These are phyloP conservation scores for Agonopterix subpropinquella DNA, from an alignment of 2,888 invertebrate genomes.

Conservation along the genomic window DNA sequence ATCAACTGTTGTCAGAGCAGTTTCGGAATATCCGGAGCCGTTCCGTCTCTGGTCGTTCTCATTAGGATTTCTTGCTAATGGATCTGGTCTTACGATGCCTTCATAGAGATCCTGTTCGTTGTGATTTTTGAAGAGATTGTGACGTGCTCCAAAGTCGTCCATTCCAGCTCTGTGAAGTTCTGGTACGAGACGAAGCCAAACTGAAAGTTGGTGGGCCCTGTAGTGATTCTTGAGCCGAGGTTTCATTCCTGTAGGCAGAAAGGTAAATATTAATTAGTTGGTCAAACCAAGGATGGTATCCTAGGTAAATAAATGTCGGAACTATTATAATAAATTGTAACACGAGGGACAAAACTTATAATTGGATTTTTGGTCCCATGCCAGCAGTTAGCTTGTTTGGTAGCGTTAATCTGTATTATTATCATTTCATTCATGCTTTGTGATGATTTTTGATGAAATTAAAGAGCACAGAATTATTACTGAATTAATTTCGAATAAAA, in stretches of 20 bases:
- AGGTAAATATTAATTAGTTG: neutral
- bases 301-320: neutral
- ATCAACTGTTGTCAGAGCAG: constrained; percentile 81
- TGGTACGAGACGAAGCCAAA: constrained; percentile 95
- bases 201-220: constrained; percentile 94
- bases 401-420: no score
- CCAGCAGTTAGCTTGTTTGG: constrained; percentile 1
- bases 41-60: constrained; percentile 77
- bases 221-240: constrained; percentile 95
- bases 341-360: constrained; percentile 7
- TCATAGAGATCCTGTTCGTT: constrained; percentile 93
- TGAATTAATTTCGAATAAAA: no score
- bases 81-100: constrained; percentile 90
- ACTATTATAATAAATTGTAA: neutral
- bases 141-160: constrained; percentile 90
- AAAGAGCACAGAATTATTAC: no score
- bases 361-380: constrained; percentile 5
- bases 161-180: constrained; percentile 92
- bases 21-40: constrained; percentile 68
- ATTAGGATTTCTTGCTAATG: constrained; percentile 79
- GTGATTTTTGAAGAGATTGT: constrained; percentile 93
- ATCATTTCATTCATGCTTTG: no score
- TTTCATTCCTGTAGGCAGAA: constrained; percentile 83
- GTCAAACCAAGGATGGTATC: neutral
- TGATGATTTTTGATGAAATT: no score